phyloP scores from a whole-genome alignment of 2,797 vertebrate genomes.

The Falco berigora region DNA sequence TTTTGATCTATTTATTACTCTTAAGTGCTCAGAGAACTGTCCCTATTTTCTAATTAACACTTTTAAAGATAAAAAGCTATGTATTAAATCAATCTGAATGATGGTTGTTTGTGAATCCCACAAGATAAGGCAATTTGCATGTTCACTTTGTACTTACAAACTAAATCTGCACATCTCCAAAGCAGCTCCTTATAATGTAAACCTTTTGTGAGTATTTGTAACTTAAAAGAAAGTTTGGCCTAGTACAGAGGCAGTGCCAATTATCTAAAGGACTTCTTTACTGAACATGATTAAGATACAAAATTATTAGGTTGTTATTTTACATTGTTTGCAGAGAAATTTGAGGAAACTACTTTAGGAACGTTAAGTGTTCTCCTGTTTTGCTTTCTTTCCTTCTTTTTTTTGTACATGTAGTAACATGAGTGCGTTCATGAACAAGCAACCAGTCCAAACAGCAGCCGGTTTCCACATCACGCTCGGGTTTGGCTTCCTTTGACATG shows the following conservation, averaged over 20 bases:
- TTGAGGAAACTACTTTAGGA: slow-evolving; percentile 71
- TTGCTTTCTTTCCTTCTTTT: slow-evolving; percentile 51
- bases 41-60: slow-evolving; percentile 99
- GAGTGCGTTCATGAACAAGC: slow-evolving; percentile 6
- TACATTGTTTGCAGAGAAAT: slow-evolving; percentile 74
- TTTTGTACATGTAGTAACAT: slow-evolving; percentile 24
- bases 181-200: slow-evolving; percentile 88
- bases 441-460: slow-evolving; percentile 30
- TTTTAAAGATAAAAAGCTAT: slow-evolving; percentile 99
- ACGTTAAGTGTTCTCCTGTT: slow-evolving; percentile 62
- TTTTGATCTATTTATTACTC: slow-evolving; percentile 89
- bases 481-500: slow-evolving; percentile 50
- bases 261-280: slow-evolving; percentile 82
- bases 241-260: slow-evolving; percentile 76
- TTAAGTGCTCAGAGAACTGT: slow-evolving; percentile 89
- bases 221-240: slow-evolving; percentile 83
- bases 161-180: slow-evolving; percentile 94
- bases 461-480: slow-evolving; percentile 4
- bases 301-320: slow-evolving; percentile 74
- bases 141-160: slow-evolving; percentile 96
- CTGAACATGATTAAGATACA: slow-evolving; percentile 77
- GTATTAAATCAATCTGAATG: slow-evolving; percentile 99
- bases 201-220: slow-evolving; percentile 91
- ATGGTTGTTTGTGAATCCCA: slow-evolving; percentile 98
- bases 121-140: slow-evolving; percentile 99